Base-by-base conservation (phyloP, 2,113 vertebrate genomes). In the Hyla sarda region DNA sequence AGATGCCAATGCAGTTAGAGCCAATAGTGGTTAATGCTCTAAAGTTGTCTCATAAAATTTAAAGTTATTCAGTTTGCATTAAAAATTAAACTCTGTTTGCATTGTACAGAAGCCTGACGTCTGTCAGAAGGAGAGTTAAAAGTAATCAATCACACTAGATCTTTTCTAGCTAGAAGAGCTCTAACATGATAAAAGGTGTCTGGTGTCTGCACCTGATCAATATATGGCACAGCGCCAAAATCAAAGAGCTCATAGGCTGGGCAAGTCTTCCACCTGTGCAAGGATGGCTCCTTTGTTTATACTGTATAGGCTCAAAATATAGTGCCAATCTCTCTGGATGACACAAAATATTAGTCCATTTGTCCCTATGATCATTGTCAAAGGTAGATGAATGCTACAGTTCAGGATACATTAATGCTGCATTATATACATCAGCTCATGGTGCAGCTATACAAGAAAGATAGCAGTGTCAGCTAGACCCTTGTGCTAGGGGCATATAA, bases 111-210 rank as follows among this genome's bases (percentile, higher is more conserved):
- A 41, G 67, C 16, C 37, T 71, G 10, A 71, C 23, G 19, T 71
- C 34, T 71, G 34, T 71, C 67, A 41, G 19, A 14, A 13, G 5
- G 28, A 41, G 21, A 17, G 19, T 41, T 41, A 58, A 71, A 23
- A 41, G 34, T 12, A 23, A 71, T 71, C 67, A 41, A 71, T 71
- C 67, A 71, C 67, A 41, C 6, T 41, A 21, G 34, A 2, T 41
- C 32, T 23, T 69, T 71, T 71, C 67, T 71, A 41, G 67, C 67
- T 71, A 17, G 67, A 71, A 41, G 23, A 71, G 19, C 67, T 41
- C 32, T 71, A 71, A 71, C 34, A 41, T 41, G 34, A 71, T 71
- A 71, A 41, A 71, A 71, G 67, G 34, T 71, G 67, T 41, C 19
- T 71, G 67, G 34, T 71, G 67, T 41, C 19, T 71, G 67, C 41